These are phyloP conservation scores for Sminthurinus signatus DNA, from an alignment of 1,140 invertebrate genomes.

Conservation along the genomic window DNA sequence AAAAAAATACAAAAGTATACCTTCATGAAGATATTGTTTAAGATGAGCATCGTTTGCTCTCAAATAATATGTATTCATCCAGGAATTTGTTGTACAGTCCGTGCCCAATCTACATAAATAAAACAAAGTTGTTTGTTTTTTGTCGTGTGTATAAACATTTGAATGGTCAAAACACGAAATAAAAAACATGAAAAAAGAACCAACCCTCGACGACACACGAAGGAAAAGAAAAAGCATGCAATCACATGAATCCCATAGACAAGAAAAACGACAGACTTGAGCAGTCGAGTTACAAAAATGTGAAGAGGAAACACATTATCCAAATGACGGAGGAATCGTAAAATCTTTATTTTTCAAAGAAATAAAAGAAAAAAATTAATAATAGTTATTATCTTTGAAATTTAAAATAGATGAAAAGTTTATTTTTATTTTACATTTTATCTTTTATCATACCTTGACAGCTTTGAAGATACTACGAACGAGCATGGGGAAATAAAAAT, in stretches of 20 bases:
- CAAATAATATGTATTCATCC: too few relatives aligned
- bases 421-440: too few relatives aligned
- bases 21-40: too few relatives aligned
- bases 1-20: too few relatives aligned
- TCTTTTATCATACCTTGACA: background rate
- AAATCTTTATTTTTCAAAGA: background rate
- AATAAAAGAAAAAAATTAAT: background rate
- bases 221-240: conserved; percentile 9
- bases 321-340: background rate
- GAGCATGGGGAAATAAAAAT: background rate
- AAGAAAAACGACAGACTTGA: background rate
- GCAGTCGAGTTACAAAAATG: background rate
- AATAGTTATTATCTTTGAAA: too few relatives aligned
- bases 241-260: conserved; percentile 12
- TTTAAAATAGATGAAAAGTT: too few relatives aligned
- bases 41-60: too few relatives aligned
- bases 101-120: too few relatives aligned
- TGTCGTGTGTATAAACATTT: background rate
- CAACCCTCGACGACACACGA: background rate
- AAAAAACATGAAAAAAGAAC: background rate
- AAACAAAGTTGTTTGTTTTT: background rate
- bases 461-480: background rate
- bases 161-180: background rate
- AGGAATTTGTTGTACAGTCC: too few relatives aligned
- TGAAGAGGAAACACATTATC: conserved; percentile 2